These are phyloP conservation scores for Amiota communis DNA, from an alignment of 2,888 invertebrate species.

Conservation along the genomic window DNA sequence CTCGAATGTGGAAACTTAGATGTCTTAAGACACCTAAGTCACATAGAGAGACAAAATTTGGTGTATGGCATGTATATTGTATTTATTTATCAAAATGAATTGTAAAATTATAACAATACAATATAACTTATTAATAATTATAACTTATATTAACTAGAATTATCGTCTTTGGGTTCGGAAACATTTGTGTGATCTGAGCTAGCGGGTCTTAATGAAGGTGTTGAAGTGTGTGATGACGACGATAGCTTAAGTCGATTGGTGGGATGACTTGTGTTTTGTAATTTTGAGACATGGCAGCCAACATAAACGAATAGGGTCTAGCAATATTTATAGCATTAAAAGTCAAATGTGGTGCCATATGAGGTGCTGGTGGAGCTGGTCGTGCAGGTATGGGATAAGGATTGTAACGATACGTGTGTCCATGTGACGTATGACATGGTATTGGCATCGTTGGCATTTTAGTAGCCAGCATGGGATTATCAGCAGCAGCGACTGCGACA, in stretches of 20 bases:
- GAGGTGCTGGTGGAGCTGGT: slow-evolving; percentile 67
- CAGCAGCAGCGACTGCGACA: too few species aligned
- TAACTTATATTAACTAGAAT: too few species aligned
- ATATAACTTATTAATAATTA: too few species aligned
- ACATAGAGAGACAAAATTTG: too few species aligned
- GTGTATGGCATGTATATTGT: too few species aligned
- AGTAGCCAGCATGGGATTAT: too few species aligned
- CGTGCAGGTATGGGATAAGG: slow-evolving; percentile 75
- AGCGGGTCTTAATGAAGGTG: slow-evolving; percentile 71
- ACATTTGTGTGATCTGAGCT: slow-evolving; percentile 72
- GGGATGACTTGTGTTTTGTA: slow-evolving; percentile 59
- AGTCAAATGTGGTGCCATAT: slow-evolving; percentile 71
- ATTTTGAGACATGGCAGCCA: slow-evolving; percentile 61
- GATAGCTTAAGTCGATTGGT: slow-evolving; percentile 72
- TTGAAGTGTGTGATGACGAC: slow-evolving; percentile 72
- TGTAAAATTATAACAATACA: too few species aligned
- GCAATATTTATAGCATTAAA: slow-evolving; percentile 63
- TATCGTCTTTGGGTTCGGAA: too few species aligned
- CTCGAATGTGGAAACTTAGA: too few species aligned
- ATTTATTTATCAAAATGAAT: too few species aligned
- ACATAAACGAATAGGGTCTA: slow-evolving; percentile 55
- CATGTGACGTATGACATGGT: slow-evolving; percentile 67
- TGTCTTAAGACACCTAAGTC: too few species aligned
- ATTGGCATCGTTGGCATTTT: slow-evolving; percentile 76
- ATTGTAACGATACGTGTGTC: slow-evolving; percentile 71